Base-by-base conservation (phyloP, 2,888 invertebrate species). In the Aporophyla lueneburgensis region DNA sequence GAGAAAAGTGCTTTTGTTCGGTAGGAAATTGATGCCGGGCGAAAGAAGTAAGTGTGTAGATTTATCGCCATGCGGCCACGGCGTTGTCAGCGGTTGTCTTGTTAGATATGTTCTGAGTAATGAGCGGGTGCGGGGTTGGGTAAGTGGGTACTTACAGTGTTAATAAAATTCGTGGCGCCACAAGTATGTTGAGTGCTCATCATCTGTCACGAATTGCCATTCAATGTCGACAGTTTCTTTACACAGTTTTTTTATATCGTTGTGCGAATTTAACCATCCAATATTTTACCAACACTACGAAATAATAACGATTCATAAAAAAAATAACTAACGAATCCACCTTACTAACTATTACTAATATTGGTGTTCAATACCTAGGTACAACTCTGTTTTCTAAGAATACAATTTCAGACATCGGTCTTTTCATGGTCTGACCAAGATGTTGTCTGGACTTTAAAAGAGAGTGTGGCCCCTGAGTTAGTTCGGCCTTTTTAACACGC, bases 1-100 rank as follows among this genome's bases (percentile, higher is more conserved):
- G 59, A 74, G 67, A 78, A 78, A 70, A 79, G 79, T 84, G 84
- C 84, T 86, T 86, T 85, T 85, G 85, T 84, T 88, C 72, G 51
- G 72, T 12, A 68, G 80, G 83, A 74, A 87, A 87, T 87, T 80
- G 88, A 88, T 77, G 85, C 83, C 81, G 73, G 75, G 67, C 53
- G 69, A 74, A 67, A 75, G 69, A 81, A 83, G 78, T 76, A 82
- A 88, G 81, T 78, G 80, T 80, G 77, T 71, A 80, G 86, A 87
- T 87, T 87, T 87, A 87, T 81, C n/a, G 83, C 65, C 71, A 69
- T 74, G 53, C 56, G 72, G 59, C 73, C 72, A 74, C 66, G 51
- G 62, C 61, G 83, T 80, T 79, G 78, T 87, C 70, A 84, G 66
- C 80, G 78, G 63, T 85, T 87, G 81, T 85, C 79, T 88, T 68